These are phyloP conservation scores for Enoplosus armatus DNA, from an alignment of 2,797 vertebrate species.

Conservation along the genomic window DNA sequence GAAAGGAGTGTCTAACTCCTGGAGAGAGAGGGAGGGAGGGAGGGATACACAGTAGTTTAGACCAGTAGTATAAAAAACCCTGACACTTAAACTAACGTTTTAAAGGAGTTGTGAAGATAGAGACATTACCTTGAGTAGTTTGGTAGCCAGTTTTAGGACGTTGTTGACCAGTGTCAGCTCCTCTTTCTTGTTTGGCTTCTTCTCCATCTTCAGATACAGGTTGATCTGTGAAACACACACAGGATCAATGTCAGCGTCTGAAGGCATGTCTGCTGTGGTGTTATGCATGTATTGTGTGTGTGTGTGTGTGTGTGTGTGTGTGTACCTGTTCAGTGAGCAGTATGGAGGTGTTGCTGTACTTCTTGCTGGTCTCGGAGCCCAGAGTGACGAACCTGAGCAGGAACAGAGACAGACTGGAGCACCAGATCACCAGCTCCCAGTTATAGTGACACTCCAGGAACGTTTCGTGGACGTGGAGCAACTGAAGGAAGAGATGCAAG, in stretches of 20 bases:
- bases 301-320: conserved; percentile 22
- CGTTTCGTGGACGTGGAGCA: conserved; percentile 95
- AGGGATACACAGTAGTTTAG: background rate
- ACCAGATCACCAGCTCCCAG: conserved; percentile 98
- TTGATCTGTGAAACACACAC: conserved; percentile 88
- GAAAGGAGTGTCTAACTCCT: conserved; percentile 97
- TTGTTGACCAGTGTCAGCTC: conserved; percentile 99
- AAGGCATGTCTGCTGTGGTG: no score
- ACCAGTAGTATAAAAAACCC: no score
- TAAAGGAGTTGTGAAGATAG: background rate
- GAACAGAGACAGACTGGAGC: conserved; percentile 94
- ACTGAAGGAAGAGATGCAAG: conserved; percentile 74
- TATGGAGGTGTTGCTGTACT: conserved; percentile 99
- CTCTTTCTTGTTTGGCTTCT: conserved; percentile 99
- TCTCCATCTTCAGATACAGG: conserved; percentile 99
- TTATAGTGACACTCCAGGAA: conserved; percentile 99
- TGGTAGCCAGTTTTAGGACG: conserved; percentile 97
- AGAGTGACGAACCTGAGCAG: conserved; percentile 97
- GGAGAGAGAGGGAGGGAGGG: conserved; percentile 2
- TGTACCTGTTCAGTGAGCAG: conserved; percentile 98
- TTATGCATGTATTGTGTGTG: background rate
- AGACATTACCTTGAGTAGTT: conserved; percentile 93
- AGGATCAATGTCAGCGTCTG: background rate
- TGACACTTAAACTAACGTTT: no score
- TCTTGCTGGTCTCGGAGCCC: conserved; percentile 99